Percentiles rank a stretch among this genome's conserved stretches.
These are phyloP conservation scores for Acronicta alni DNA, from an alignment of 2,888 invertebrate genomes.

Conservation along the genomic window DNA sequence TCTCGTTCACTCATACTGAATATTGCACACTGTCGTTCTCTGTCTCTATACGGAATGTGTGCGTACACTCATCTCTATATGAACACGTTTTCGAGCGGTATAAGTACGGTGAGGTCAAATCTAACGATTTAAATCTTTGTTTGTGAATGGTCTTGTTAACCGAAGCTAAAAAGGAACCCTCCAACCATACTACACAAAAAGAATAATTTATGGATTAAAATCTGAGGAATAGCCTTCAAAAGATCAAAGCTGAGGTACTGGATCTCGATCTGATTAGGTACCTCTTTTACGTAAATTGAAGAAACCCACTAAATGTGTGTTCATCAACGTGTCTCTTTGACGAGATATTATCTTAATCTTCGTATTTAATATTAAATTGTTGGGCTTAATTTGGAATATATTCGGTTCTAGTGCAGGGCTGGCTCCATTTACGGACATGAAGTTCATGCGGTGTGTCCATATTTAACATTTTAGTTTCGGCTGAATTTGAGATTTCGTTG, in stretches of 20 bases:
- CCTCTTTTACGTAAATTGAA: constrained; percentile 18
- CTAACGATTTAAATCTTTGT: too few relatives aligned
- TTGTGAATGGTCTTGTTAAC: too few relatives aligned
- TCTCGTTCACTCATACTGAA: too few relatives aligned
- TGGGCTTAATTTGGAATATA: constrained; percentile 3
- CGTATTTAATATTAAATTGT: constrained; percentile 14
- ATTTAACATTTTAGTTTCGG: too few relatives aligned
- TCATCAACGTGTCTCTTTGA: constrained; percentile 28
- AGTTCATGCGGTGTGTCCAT: too few relatives aligned
- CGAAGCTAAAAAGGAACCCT: constrained; percentile 4
- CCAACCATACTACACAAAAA: constrained; percentile 4
- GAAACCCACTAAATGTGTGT: constrained; percentile 17
- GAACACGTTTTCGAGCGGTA: too few relatives aligned
- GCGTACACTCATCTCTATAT: too few relatives aligned
- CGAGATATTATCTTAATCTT: constrained; percentile 3
- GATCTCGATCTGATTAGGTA: constrained; percentile 25
- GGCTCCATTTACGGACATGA: too few relatives aligned
- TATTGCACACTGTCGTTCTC: too few relatives aligned
- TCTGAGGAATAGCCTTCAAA: constrained; percentile 22
- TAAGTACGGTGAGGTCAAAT: too few relatives aligned
- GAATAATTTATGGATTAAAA: constrained; percentile 23
- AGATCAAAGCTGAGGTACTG: constrained; percentile 36
- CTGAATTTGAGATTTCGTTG: too few relatives aligned
- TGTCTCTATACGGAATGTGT: too few relatives aligned
- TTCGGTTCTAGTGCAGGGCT: neutral